Base-by-base conservation (phyloP, 2,888 invertebrate species). In the Eumacrocentrus americanus region DNA sequence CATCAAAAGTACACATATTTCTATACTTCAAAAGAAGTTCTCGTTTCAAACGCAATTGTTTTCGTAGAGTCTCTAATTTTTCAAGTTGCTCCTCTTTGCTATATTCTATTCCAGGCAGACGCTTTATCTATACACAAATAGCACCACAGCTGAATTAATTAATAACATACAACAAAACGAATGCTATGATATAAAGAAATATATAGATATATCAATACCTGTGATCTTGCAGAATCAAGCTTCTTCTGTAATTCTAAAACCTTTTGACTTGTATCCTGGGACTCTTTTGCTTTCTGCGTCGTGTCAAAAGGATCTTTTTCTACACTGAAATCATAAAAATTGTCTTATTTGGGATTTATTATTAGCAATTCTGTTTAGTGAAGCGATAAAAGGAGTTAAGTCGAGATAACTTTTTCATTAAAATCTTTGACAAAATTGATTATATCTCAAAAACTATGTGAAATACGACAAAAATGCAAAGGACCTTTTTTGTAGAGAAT, bases 51-150 rank as follows among this genome's bases (percentile, higher is more conserved):
- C 88, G 85, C 22, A 97, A 81, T 78, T 97, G 96, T 65, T 91
- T 92, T 67, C 92, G 86, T 11, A 96, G 84, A 55, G 92, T 89
- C 79, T 95, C 94, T 74, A 96, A 85, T 72, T 92, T 91, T 77
- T 91, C 89, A 16, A 95, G 82, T 79, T 97, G 96, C 72, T 96
- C 95, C 73, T 95, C 94, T 82, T 93, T 94, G 75, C 94, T 96
- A 78, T 88, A 92, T 67, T 95, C 94, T 62, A 96, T 92, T 14
- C 97, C 94, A 47, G 92, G 90, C 56, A 94, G 84, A 69, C 89
- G 84, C 70, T 88, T 88, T 66, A 94, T 89, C 91, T 92, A n/a
- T n/a, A 82, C 34, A 84, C 38, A 47, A 34, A 35, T 22, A 6
- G 12, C 6, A 40, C 37, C n/a, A n/a, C n/a, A n/a, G n/a, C n/a